These are phyloP conservation scores for Chironex yamaguchii DNA, from an alignment of 30 jellyfish, hydroid and myxozoan species.

Conservation along the genomic window DNA sequence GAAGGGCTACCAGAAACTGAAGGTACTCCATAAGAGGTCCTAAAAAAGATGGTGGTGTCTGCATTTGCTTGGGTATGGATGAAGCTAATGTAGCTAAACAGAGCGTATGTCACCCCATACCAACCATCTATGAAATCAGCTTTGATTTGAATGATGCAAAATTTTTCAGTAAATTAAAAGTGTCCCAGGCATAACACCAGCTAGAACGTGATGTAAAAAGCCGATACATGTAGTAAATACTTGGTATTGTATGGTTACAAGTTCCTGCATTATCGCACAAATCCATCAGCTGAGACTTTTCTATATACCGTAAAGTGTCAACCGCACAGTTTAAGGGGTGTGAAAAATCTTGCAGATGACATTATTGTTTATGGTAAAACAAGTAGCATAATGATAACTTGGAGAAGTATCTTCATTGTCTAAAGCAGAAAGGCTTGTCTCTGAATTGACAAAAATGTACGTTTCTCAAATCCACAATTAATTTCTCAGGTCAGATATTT, in stretches of 20 bases:
- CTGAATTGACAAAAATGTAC: not conserved
- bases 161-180: slow-evolving; percentile 22
- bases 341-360: not conserved
- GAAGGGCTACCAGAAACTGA: slow-evolving; percentile 16
- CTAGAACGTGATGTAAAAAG: not conserved
- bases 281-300: not conserved
- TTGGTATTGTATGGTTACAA: not conserved
- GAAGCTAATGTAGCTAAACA: slow-evolving; percentile 52
- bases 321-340: not conserved
- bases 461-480: not conserved
- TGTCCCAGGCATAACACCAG: slow-evolving; percentile 50
- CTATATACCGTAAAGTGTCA: not conserved
- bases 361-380: not conserved
- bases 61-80: slow-evolving; percentile 58
- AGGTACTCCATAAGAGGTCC: slow-evolving; percentile 56
- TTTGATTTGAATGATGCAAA: slow-evolving; percentile 43
- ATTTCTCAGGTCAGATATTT: not conserved
- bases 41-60: slow-evolving; percentile 40
- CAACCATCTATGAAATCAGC: slow-evolving; percentile 33
- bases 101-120: slow-evolving; percentile 56
- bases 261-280: not conserved
- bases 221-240: not conserved
- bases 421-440: not conserved
- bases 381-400: not conserved
- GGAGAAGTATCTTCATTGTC: not conserved